Percentiles rank a stretch among this genome's conserved stretches.
phyloP scores from a whole-genome alignment of 2,797 vertebrate genomes.

The Neosilurus mollespiculum region DNA sequence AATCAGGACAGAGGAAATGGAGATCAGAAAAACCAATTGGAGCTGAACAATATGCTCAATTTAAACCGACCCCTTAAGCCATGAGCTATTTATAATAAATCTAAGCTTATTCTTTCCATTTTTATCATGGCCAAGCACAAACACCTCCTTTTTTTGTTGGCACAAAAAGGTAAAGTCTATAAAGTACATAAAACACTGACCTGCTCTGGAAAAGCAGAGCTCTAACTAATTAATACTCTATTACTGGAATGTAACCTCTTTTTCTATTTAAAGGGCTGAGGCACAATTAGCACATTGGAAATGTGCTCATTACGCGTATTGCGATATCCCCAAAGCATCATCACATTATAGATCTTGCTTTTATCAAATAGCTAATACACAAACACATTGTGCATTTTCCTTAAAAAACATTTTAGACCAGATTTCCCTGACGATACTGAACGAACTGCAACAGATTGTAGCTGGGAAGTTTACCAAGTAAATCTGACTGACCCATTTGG shows the following conservation, averaged over 20 bases:
- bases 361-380: neutral
- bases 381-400: neutral
- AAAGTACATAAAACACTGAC: constrained; percentile 71
- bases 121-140: neutral
- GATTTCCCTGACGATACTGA: neutral
- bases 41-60: constrained; percentile 17
- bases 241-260: constrained; percentile 78
- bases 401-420: neutral
- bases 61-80: neutral
- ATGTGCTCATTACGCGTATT: constrained; percentile 20
- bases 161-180: constrained; percentile 14
- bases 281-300: constrained; percentile 41
- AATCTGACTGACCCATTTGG: neutral
- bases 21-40: constrained; percentile 19
- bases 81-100: constrained; percentile 19
- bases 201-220: constrained; percentile 62
- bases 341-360: neutral
- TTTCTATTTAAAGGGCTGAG: constrained; percentile 71
- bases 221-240: constrained; percentile 74
- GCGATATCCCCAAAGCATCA: constrained; percentile 1
- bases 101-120: neutral
- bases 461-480: neutral
- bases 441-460: neutral
- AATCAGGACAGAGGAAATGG: constrained; percentile 8
- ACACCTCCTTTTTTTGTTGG: constrained; percentile 9